Conservation (phyloP, 1,140 invertebrate species). For the Eurosta solidaginis region DNA sequence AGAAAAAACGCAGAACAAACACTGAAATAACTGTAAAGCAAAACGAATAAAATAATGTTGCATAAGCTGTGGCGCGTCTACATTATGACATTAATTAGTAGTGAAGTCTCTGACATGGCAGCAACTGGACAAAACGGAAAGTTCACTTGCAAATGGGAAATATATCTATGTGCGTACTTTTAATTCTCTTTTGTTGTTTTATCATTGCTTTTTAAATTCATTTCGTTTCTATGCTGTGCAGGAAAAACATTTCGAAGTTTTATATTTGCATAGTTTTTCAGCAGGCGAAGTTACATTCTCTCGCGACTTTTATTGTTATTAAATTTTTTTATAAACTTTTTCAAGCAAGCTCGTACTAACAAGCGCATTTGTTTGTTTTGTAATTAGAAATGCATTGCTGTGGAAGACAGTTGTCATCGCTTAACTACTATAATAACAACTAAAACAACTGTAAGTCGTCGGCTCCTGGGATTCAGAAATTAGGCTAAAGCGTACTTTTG, state of each 20-base stretch:
- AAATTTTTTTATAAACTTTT: background rate
- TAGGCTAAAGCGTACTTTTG: too few relatives aligned
- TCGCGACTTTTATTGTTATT: background rate
- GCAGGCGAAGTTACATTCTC: background rate
- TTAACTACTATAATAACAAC: background rate
- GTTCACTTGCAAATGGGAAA: background rate
- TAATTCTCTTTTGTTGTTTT: background rate
- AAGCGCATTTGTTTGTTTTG: slow-evolving; percentile 1
- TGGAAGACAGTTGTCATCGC: slow-evolving; percentile 18
- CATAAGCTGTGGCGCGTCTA: background rate
- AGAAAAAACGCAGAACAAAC: background rate
- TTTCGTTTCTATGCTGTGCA: background rate
- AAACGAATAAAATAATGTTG: too few relatives aligned
- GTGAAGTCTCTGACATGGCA: too few relatives aligned
- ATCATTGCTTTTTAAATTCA: background rate
- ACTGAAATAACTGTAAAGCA: too few relatives aligned
- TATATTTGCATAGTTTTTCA: background rate
- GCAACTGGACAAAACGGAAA: background rate
- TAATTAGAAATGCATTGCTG: slow-evolving; percentile 19
- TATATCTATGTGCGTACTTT: background rate
- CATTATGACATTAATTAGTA: slow-evolving; percentile 17
- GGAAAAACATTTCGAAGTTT: background rate
- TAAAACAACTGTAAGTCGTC: too few relatives aligned
- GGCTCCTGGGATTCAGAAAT: background rate
- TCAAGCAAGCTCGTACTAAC: background rate